Evolutionary conservation across 2,888 invertebrate species (phyloP).

Genomic region (Thereva nobilitata): DNA sequence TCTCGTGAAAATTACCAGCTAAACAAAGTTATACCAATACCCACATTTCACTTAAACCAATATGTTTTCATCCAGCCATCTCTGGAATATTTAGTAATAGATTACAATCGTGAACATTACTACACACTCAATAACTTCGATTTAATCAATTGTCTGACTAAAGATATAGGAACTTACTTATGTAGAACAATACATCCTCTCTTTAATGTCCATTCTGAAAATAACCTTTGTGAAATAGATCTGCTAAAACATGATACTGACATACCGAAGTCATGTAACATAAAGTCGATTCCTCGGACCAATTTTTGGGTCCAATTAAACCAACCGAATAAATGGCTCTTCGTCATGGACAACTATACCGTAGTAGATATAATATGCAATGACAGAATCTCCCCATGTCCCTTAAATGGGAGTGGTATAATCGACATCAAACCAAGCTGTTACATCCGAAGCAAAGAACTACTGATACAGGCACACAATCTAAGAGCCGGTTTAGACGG

Average conservation of each 20-base stretch:
- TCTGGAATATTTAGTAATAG: neutral
- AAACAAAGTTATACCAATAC: too few relatives aligned
- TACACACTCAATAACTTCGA: neutral
- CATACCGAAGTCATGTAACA: neutral
- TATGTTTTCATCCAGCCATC: too few relatives aligned
- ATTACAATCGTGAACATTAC: conserved; percentile 1
- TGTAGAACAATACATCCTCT: neutral
- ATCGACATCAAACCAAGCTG: too few relatives aligned
- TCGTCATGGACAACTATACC: conserved; percentile 5
- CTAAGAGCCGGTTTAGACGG: too few relatives aligned
- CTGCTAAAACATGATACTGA: neutral
- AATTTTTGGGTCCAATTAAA: conserved; percentile 16
- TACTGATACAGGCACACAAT: too few relatives aligned
- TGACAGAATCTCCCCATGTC: neutral
- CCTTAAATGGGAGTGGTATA: too few relatives aligned
- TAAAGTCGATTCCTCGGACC: neutral
- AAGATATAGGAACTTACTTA: neutral
- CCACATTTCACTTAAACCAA: too few relatives aligned
- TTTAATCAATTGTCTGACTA: neutral
- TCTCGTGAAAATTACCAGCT: too few relatives aligned
- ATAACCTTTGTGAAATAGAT: conserved; percentile 1
- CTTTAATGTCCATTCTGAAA: neutral
- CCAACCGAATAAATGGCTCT: too few relatives aligned
- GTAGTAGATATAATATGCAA: neutral
- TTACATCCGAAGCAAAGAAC: too few relatives aligned